Percentiles rank a stretch among this genome's conserved stretches.
phyloP scores from a whole-genome alignment of 2,113 vertebrate species.

The Anseranas semipalmata region DNA sequence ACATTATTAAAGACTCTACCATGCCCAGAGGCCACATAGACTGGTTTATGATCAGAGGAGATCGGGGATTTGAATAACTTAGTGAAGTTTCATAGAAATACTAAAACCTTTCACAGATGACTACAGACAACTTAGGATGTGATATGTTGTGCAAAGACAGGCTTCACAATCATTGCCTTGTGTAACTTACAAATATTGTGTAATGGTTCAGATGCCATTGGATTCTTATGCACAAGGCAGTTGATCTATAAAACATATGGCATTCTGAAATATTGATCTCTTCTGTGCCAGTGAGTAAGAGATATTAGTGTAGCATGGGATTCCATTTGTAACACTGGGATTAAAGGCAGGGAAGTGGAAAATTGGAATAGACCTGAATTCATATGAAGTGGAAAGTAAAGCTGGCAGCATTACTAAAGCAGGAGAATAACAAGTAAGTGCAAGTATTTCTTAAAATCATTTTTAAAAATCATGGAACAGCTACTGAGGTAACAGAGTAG shows the following conservation, averaged over 20 bases:
- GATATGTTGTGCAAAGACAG: neutral
- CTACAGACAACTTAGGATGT: neutral
- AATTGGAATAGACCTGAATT: slow-evolving; percentile 81
- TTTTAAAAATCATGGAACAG: slow-evolving; percentile 13
- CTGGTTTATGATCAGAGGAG: neutral
- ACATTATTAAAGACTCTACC: neutral
- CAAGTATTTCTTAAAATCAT: neutral
- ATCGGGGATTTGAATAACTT: neutral
- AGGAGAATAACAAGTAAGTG: slow-evolving; percentile 64
- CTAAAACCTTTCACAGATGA: neutral
- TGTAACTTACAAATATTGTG: slow-evolving; percentile 32
- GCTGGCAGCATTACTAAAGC: slow-evolving; percentile 62
- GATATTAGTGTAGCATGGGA: slow-evolving; percentile 77
- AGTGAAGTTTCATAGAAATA: neutral
- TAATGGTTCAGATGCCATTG: slow-evolving; percentile 49
- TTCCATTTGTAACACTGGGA: slow-evolving; percentile 77
- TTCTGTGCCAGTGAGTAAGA: slow-evolving; percentile 69
- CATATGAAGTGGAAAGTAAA: slow-evolving; percentile 75
- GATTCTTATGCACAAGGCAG: slow-evolving; percentile 62
- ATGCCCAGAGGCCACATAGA: neutral
- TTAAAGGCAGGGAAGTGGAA: slow-evolving; percentile 82
- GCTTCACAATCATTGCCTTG: neutral
- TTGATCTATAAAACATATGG: slow-evolving; percentile 78
- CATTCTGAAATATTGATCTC: slow-evolving; percentile 82
- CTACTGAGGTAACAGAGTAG: neutral